Evolutionary conservation across 2,113 vertebrate species (phyloP).

Genomic region (Leptobrachium leishanense): DNA sequence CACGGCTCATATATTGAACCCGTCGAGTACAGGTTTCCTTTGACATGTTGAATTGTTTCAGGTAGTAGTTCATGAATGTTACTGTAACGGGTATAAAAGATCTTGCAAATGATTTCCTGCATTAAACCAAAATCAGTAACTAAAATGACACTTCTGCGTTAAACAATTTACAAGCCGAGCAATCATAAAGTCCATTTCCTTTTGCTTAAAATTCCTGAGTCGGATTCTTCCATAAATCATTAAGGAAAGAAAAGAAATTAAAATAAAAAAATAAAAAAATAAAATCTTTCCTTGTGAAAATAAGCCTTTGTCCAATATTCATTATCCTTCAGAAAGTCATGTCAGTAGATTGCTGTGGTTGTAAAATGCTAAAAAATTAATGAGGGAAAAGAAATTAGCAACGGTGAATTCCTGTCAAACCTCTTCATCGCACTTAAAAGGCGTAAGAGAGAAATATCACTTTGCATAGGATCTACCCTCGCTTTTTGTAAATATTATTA

Average conservation of each 20-base stretch:
- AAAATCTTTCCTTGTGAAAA: slow-evolving; percentile 8
- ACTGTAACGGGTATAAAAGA: not conserved
- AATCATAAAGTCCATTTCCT: slow-evolving; percentile 9
- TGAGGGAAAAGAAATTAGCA: slow-evolving; percentile 7
- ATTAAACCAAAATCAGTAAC: not conserved
- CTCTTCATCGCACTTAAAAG: not conserved
- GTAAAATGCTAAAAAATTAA: slow-evolving; percentile 7
- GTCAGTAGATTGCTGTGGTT: slow-evolving; percentile 18
- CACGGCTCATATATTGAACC: no score
- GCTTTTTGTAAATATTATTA: no score
- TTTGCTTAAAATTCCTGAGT: slow-evolving; percentile 1
- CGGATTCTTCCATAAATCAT: slow-evolving; percentile 20
- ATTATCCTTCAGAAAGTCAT: slow-evolving; percentile 13
- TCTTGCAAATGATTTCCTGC: not conserved
- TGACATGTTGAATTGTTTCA: no score
- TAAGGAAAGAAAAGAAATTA: no score
- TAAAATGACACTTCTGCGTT: not conserved
- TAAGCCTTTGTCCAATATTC: slow-evolving; percentile 8
- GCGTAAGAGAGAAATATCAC: no score
- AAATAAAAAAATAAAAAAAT: not conserved
- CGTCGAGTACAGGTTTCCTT: no score
- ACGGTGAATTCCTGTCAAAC: not conserved
- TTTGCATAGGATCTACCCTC: no score
- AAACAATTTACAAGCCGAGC: not conserved
- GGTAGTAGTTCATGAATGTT: no score